Evolutionary conservation across 2,113 vertebrate genomes (phyloP).

Genomic region (Dasypus novemcinctus): DNA sequence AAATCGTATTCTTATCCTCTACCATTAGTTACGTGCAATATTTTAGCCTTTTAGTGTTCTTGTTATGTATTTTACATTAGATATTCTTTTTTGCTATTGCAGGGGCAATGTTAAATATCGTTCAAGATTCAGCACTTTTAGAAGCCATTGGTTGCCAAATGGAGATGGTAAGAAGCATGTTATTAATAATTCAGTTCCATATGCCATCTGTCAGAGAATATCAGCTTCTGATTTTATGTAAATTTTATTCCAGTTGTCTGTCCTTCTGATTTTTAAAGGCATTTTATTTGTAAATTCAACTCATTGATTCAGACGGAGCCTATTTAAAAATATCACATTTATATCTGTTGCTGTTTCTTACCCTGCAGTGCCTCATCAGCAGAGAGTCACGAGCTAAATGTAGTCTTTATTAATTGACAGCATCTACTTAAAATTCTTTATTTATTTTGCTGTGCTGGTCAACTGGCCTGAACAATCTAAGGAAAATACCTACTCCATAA

Average conservation of each 20-base stretch:
- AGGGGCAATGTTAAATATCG: conserved; percentile 98
- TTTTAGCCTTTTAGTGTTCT: conserved; percentile 26
- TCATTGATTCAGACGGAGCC: background rate
- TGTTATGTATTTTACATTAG: conserved; percentile 44
- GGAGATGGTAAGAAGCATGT: conserved; percentile 88
- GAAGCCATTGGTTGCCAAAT: conserved; percentile 95
- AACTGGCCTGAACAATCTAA: conserved; percentile 14
- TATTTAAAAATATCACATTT: conserved; percentile 27
- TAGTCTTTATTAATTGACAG: background rate
- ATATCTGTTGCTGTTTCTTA: conserved; percentile 29
- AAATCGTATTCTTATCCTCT: background rate
- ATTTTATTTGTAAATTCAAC: conserved; percentile 28
- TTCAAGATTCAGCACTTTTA: conserved; percentile 95
- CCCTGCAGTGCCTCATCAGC: background rate
- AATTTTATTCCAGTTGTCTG: background rate
- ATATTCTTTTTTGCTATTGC: conserved; percentile 46
- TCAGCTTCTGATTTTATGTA: conserved; percentile 52
- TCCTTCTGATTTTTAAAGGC: conserved; percentile 40
- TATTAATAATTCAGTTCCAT: background rate
- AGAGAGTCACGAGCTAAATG: background rate
- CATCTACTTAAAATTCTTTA: background rate
- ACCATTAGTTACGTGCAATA: conserved; percentile 8
- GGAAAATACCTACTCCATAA: background rate
- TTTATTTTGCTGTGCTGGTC: background rate
- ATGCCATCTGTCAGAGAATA: conserved; percentile 22